These are phyloP conservation scores for Gallirallus australis DNA, from an alignment of 2,797 vertebrate species.

Conservation along the genomic window DNA sequence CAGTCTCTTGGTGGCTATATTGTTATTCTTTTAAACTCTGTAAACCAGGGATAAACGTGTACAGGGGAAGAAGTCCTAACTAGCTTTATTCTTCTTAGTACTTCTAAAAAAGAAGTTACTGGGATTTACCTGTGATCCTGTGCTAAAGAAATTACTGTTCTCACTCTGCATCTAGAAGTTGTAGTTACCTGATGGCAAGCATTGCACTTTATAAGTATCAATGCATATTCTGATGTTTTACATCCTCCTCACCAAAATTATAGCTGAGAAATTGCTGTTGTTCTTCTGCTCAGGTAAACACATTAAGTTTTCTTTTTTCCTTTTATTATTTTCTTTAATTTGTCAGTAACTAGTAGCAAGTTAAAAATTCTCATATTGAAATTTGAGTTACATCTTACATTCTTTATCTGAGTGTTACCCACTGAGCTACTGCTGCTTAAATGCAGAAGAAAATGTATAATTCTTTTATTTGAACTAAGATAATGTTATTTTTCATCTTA, in stretches of 20 bases:
- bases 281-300: not conserved
- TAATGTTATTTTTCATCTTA: not conserved
- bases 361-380: not conserved
- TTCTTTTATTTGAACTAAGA: not conserved
- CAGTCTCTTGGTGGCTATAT: not conserved
- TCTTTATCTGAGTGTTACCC: not conserved
- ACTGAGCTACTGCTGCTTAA: not conserved
- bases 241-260: not conserved
- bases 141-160: not conserved
- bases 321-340: not conserved
- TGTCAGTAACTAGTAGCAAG: not conserved
- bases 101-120: not conserved
- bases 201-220: not conserved
- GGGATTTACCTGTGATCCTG: too few relatives aligned
- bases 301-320: not conserved
- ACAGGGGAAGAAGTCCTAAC: not conserved
- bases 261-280: not conserved
- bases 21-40: not conserved
- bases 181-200: not conserved
- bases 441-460: not conserved
- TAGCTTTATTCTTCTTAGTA: not conserved
- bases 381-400: not conserved
- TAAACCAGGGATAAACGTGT: not conserved
- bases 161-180: rapidly evolving
- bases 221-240: not conserved